Conservation (phyloP, 2,888 invertebrate species). For the Heliconius sara region DNA sequence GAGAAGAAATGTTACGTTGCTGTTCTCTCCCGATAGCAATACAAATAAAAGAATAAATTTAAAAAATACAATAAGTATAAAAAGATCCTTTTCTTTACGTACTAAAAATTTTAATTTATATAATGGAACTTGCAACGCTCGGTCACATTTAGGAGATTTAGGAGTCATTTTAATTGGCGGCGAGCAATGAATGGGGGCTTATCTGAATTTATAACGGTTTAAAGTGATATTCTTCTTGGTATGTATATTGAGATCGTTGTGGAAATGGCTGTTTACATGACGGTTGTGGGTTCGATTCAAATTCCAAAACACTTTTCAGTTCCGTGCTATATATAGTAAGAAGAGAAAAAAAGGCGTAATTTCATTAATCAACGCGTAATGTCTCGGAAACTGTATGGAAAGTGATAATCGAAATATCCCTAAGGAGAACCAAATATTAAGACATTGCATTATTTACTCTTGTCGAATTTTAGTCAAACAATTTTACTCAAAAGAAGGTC, state of each 20-base stretch:
- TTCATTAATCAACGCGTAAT: background rate
- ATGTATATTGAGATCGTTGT: background rate
- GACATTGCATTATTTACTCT: no score
- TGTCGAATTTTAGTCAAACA: no score
- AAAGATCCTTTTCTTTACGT: background rate
- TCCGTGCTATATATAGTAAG: background rate
- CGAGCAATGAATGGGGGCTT: constrained; percentile 4
- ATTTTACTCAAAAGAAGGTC: no score
- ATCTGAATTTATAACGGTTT: constrained; percentile 24
- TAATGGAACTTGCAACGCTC: constrained; percentile 10
- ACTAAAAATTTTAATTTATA: constrained; percentile 25
- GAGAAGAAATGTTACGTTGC: no score
- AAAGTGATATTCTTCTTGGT: background rate
- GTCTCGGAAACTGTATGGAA: background rate
- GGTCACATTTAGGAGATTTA: constrained; percentile 36
- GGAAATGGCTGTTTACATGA: background rate
- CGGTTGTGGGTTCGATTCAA: background rate
- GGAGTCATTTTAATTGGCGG: constrained; percentile 27
- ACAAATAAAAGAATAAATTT: no score
- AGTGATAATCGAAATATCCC: no score
- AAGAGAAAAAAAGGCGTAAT: background rate
- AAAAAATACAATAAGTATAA: background rate
- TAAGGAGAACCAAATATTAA: no score
- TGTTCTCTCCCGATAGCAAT: no score
- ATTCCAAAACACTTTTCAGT: no score